phyloP scores from a whole-genome alignment of 1,140 invertebrate genomes.

The Caenorhabditis briggsae region DNA sequence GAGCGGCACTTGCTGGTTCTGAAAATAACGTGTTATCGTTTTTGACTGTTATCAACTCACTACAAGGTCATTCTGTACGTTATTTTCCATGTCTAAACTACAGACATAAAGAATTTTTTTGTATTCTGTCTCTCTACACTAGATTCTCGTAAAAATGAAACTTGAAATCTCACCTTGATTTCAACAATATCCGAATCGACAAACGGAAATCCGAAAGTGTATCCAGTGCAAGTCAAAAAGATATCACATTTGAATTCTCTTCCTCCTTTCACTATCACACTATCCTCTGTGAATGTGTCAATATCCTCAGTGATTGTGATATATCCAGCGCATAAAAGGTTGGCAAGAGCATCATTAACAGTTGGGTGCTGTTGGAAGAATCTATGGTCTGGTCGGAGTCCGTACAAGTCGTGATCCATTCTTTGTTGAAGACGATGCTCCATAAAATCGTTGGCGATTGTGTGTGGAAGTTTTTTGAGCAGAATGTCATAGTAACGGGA shows the following conservation, averaged over 20 bases:
- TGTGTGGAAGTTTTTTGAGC: slow-evolving; percentile 72
- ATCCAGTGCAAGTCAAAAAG: slow-evolving; percentile 79
- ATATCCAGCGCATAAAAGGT: slow-evolving; percentile 79
- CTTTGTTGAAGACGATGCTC: slow-evolving; percentile 76
- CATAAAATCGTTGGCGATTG: slow-evolving; percentile 78
- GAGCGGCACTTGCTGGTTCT: slow-evolving; percentile 79
- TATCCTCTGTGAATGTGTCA: slow-evolving; percentile 76
- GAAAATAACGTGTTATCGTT: background rate
- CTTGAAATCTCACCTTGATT: slow-evolving; percentile 71
- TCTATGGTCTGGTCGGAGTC: slow-evolving; percentile 79
- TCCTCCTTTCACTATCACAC: slow-evolving; percentile 78
- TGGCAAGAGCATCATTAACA: slow-evolving; percentile 81
- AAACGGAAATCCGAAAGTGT: slow-evolving; percentile 79
- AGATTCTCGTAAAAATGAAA: too few relatives aligned
- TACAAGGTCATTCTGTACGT: background rate
- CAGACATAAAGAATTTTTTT: background rate
- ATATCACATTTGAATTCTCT: slow-evolving; percentile 72
- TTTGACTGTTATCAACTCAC: background rate
- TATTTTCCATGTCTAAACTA: background rate
- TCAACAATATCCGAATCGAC: slow-evolving; percentile 70
- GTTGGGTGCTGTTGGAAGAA: slow-evolving; percentile 80
- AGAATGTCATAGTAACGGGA: slow-evolving; percentile 69
- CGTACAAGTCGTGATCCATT: slow-evolving; percentile 80
- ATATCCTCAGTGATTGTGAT: slow-evolving; percentile 79
- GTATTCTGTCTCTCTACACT: slow-evolving; percentile 40